These are phyloP conservation scores for Halichoerus grypus DNA, from an alignment of 2,113 vertebrate genomes.

Conservation along the genomic window DNA sequence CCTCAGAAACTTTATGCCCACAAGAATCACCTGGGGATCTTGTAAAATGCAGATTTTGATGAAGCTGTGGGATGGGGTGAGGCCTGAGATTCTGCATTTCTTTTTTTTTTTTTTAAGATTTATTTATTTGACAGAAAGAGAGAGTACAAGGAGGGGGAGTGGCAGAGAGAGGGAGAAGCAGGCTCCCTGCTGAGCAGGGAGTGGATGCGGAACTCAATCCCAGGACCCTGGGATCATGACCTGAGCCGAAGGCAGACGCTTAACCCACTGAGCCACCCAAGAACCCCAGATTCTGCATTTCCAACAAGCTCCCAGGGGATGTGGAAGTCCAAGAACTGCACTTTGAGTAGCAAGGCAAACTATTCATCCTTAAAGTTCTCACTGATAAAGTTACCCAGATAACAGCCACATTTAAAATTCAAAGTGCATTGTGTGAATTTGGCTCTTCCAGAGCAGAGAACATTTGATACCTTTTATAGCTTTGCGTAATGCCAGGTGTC, in stretches of 20 bases:
- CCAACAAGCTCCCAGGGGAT: background rate
- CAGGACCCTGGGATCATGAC: background rate
- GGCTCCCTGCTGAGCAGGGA: no score
- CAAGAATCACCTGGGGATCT: background rate
- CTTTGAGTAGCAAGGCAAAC: background rate
- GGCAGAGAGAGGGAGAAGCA: no score
- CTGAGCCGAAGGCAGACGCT: background rate
- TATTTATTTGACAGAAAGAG: background rate
- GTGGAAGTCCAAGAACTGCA: background rate
- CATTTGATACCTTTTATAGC: background rate
- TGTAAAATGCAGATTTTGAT: slow-evolving; percentile 61
- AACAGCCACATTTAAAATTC: background rate
- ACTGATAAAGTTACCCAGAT: background rate
- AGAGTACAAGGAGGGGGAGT: no score
- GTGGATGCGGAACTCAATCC: accelerated
- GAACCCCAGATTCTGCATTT: slow-evolving; percentile 6
- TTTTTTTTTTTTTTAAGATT: background rate
- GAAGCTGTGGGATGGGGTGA: background rate
- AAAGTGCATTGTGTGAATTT: background rate
- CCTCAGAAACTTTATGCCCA: background rate
- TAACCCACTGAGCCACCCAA: background rate
- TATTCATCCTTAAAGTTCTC: background rate
- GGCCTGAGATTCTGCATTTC: slow-evolving; percentile 15
- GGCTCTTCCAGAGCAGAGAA: background rate
- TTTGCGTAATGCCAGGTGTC: background rate